Evolutionary conservation across 1,140 invertebrate genomes (phyloP), one percentile per base, ranked within the genome.

Genomic region (Heliothis subflexa): DNA sequence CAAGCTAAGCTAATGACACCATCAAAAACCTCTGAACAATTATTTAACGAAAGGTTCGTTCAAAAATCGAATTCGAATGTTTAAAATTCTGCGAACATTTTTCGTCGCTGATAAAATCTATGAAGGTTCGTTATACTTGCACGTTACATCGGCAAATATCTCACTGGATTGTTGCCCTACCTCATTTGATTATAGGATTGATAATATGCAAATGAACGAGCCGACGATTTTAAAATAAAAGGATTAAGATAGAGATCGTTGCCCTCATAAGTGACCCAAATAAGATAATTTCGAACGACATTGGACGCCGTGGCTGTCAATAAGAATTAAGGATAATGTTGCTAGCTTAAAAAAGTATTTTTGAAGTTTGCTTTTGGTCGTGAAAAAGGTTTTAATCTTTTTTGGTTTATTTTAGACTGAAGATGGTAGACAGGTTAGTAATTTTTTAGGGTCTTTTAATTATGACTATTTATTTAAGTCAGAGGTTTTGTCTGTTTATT

Each of bases 251-350:
- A 72, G 83, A 80, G 91, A 90, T 91, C 91, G 83, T 88, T 90
- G 89, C 82, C 89, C 91, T 86, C 83, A 81, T 86, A 89, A 91
- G 85, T 93, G 90, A 92, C 91, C 91, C 88, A 91, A 92, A 91
- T 93, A 93, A 93, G 88, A 93, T 90, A 89, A 88, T 87, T 87
- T 82, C 79, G 85, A 89, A 87, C 86, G 85, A 89, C 89, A 87
- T 83, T 81, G 81, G 80, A 83, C 82, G 85, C 82, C 79, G 81
- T 68, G 79, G 85, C 89, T 89, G 90, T 91, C 91, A 91, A 89
- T 89, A 89, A 84, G 87, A 88, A 92, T 93, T 93, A 93, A 81
- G 83, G 82, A 90, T 93, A 88, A 91, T 89, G 85, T 91, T 89
- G 89, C 88, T 91, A 91, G 88, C 83, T 84, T 88, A 80, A 87